phyloP scores from a whole-genome alignment of 2,113 vertebrate genomes.

The Brachirus orientalis region DNA sequence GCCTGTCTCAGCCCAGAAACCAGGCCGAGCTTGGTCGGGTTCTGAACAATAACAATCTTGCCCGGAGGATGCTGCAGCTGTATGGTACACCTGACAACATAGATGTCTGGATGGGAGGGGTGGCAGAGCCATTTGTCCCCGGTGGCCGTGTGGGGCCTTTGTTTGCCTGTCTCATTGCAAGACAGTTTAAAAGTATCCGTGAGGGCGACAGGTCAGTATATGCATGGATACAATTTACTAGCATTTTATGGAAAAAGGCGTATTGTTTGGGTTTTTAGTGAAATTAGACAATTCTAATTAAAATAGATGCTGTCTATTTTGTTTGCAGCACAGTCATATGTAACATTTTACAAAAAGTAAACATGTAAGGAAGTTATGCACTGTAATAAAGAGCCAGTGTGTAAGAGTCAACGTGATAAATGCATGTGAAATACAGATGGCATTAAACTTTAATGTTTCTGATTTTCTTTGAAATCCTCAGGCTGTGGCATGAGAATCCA shows the following conservation, averaged over 20 bases:
- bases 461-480: constrained; percentile 33
- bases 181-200: constrained; percentile 77
- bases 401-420: too few species aligned
- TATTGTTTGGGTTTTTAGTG: neutral
- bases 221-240: neutral
- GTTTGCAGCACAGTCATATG: too few species aligned
- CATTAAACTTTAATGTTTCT: neutral
- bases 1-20: constrained; percentile 75
- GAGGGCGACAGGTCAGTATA: constrained; percentile 79
- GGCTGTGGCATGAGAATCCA: constrained; percentile 78
- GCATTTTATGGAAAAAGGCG: too few species aligned
- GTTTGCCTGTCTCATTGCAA: constrained; percentile 80
- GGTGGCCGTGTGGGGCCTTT: constrained; percentile 86
- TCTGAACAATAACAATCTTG: constrained; percentile 70
- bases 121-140: constrained; percentile 79
- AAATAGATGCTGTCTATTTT: too few species aligned
- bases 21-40: constrained; percentile 62
- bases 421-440: too few species aligned
- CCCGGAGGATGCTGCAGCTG: constrained; percentile 67
- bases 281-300: too few species aligned
- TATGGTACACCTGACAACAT: constrained; percentile 81
- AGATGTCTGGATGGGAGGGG: constrained; percentile 81
- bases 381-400: too few species aligned
- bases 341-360: too few species aligned
- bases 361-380: too few species aligned